Conservation (phyloP, 2,113 vertebrate genomes). For the Lophius piscatorius region DNA sequence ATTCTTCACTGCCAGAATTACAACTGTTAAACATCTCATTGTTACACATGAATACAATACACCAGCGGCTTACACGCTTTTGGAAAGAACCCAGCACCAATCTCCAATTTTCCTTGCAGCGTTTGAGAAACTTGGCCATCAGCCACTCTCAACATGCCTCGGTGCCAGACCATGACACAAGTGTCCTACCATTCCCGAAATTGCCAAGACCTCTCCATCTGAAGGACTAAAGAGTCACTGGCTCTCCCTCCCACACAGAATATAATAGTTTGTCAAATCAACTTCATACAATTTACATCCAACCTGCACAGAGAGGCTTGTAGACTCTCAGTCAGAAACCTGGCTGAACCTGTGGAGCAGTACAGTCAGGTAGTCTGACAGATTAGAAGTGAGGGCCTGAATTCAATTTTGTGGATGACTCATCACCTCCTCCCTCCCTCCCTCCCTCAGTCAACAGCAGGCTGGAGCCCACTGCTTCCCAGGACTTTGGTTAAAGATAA, state of each 20-base stretch:
- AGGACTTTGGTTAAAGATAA: conserved; percentile 17
- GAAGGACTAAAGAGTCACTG: conserved; percentile 56
- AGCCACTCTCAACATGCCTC: conserved; percentile 33
- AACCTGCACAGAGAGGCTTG: background rate
- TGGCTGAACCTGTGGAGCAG: conserved; percentile 10
- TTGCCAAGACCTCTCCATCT: conserved; percentile 69
- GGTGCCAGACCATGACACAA: conserved; percentile 51
- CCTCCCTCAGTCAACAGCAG: conserved; percentile 50
- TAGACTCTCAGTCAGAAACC: background rate
- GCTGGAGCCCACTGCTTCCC: conserved; percentile 36
- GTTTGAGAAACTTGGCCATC: conserved; percentile 31
- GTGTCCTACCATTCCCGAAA: conserved; percentile 37
- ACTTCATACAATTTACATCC: conserved; percentile 15
- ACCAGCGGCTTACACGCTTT: conserved; percentile 18
- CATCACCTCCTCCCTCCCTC: conserved; percentile 61
- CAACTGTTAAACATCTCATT: conserved; percentile 37
- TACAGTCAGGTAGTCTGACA: conserved; percentile 33
- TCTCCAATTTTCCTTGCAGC: conserved; percentile 18
- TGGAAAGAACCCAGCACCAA: conserved; percentile 30
- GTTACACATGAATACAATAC: conserved; percentile 43
- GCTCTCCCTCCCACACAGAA: conserved; percentile 61
- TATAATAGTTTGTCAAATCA: conserved; percentile 45
- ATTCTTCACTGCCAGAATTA: conserved; percentile 6
- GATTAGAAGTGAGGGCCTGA: conserved; percentile 59
- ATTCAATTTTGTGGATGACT: conserved; percentile 76